These are phyloP conservation scores for Diploptera punctata DNA, from an alignment of 2,888 invertebrate species.

Conservation along the genomic window DNA sequence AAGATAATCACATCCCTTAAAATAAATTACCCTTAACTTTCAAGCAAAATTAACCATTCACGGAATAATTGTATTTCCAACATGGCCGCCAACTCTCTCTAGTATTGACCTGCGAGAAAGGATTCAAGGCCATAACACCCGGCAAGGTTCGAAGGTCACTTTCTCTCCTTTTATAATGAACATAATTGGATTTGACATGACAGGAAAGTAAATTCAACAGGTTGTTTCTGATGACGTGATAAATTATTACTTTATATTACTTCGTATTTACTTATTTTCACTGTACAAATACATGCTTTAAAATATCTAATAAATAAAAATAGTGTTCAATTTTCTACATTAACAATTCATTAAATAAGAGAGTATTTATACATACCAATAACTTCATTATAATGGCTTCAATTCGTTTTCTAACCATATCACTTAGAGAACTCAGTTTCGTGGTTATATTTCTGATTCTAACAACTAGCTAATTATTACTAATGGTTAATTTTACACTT, in stretches of 20 bases:
- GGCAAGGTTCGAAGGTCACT: slow-evolving; percentile 8
- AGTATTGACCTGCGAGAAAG: slow-evolving; percentile 18
- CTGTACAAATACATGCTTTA: too few relatives aligned
- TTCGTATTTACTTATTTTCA: too few relatives aligned
- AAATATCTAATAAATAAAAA: too few relatives aligned
- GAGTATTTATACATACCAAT: slow-evolving; percentile 37
- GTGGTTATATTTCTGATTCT: too few relatives aligned
- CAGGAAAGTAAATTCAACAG: too few relatives aligned
- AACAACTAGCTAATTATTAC: too few relatives aligned
- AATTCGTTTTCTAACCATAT: slow-evolving; percentile 35
- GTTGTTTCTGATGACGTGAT: too few relatives aligned
- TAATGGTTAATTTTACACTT: too few relatives aligned
- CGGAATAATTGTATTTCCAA: background rate
- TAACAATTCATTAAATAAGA: background rate
- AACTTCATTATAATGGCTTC: slow-evolving; percentile 39
- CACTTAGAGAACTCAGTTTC: background rate
- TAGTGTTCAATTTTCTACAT: background rate
- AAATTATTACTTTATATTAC: too few relatives aligned
- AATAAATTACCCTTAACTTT: too few relatives aligned
- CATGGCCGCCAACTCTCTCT: slow-evolving; percentile 19
- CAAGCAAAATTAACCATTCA: too few relatives aligned
- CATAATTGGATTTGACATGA: background rate
- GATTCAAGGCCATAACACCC: background rate
- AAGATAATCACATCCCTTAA: too few relatives aligned
- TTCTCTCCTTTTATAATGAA: background rate